Conservation (phyloP, 2,113 vertebrate species). For the Microtus pennsylvanicus region DNA sequence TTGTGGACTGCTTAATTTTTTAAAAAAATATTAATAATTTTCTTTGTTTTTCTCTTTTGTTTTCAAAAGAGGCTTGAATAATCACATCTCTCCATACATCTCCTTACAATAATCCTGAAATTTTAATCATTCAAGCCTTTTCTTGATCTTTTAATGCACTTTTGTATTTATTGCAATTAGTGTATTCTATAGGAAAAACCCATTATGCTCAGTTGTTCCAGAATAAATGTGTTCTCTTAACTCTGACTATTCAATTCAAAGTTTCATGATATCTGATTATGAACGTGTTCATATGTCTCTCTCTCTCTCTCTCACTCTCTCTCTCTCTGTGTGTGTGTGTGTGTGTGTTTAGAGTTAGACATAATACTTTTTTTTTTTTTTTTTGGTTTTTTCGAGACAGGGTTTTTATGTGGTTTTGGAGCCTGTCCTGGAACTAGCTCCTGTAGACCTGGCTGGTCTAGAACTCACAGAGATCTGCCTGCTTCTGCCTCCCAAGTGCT, state of each 20-base stretch:
- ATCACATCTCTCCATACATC: neutral
- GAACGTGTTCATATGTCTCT: neutral
- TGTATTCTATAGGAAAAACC: neutral
- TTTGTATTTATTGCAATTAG: neutral
- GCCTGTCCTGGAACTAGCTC: too few relatives aligned
- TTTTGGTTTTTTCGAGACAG: too few relatives aligned
- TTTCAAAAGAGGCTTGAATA: constrained; percentile 20
- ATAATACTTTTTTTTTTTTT: neutral
- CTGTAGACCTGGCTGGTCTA: too few relatives aligned
- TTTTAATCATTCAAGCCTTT: neutral
- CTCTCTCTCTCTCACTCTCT: too few relatives aligned
- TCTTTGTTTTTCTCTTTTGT: neutral
- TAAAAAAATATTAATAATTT: too few relatives aligned
- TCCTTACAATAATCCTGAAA: neutral
- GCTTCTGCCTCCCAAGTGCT: too few relatives aligned
- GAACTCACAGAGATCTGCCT: too few relatives aligned
- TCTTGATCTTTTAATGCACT: neutral
- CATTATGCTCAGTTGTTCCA: neutral
- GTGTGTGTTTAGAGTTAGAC: neutral
- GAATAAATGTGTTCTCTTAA: neutral
- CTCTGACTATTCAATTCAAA: neutral
- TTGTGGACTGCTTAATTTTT: too few relatives aligned
- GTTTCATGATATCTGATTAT: neutral
- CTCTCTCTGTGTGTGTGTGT: neutral
- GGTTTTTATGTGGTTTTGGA: too few relatives aligned